These are phyloP conservation scores for Columba guinea DNA, from an alignment of 2,797 vertebrate genomes.

Conservation along the genomic window DNA sequence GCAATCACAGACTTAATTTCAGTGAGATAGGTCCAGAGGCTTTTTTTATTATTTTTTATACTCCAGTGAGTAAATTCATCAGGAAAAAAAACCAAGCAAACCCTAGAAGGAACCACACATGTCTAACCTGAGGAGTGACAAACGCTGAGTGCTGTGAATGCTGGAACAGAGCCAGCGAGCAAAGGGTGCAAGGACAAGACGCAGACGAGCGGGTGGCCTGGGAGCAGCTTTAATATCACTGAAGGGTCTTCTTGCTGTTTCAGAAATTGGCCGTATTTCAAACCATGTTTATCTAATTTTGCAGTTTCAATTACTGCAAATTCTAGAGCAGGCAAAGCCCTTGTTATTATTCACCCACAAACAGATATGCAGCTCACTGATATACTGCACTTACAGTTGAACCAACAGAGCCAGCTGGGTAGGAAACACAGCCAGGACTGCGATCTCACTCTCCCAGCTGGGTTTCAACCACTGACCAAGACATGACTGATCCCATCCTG, in stretches of 20 bases:
- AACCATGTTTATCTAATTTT: neutral
- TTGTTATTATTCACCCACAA: neutral
- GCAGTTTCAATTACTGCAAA: neutral
- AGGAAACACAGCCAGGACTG: neutral
- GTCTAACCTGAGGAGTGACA: neutral
- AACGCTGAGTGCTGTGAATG: accelerated
- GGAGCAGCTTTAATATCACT: neutral
- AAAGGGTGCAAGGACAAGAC: neutral
- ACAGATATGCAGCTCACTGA: neutral
- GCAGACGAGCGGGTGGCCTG: neutral
- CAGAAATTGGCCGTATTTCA: neutral
- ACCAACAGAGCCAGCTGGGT: neutral
- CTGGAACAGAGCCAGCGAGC: neutral
- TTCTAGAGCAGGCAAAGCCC: neutral
- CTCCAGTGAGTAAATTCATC: neutral
- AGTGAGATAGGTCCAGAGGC: neutral
- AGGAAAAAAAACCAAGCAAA: neutral
- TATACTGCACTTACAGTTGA: neutral
- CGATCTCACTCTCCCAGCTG: neutral
- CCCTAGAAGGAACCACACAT: neutral
- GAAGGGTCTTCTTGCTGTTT: neutral
- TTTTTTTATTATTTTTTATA: neutral
- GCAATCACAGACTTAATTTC: neutral
- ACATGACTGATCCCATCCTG: neutral
- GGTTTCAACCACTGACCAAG: neutral